Evolutionary conservation across 2,888 invertebrate genomes (phyloP).

Genomic region (Cancer borealis): DNA sequence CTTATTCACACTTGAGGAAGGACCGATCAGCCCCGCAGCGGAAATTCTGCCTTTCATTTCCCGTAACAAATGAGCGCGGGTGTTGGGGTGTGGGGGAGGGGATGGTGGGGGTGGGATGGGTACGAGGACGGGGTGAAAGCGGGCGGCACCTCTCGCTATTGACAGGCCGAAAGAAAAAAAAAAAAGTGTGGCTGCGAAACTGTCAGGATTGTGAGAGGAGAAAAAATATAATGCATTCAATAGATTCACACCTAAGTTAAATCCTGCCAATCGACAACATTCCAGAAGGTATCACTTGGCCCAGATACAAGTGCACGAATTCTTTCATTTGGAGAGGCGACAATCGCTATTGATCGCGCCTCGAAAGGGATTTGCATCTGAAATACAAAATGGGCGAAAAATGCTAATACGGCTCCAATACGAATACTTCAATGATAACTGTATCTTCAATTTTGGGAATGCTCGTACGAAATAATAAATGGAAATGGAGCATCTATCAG

Average conservation of each 20-base stretch:
- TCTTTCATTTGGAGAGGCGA: slow-evolving; percentile 71
- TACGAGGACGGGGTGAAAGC: not conserved
- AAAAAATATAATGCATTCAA: slow-evolving; percentile 39
- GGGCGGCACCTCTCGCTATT: not conserved
- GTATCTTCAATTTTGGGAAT: slow-evolving; percentile 74
- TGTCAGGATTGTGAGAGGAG: not conserved
- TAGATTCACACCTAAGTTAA: slow-evolving; percentile 44
- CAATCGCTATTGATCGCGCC: slow-evolving; percentile 71
- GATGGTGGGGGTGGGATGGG: not conserved
- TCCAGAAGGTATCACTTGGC: slow-evolving; percentile 51
- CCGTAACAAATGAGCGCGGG: slow-evolving; percentile 40
- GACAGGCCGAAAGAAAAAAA: not conserved
- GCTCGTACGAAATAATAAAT: slow-evolving; percentile 72
- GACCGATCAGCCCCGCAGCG: slow-evolving; percentile 12
- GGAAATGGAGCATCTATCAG: slow-evolving; percentile 69
- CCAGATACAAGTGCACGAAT: slow-evolving; percentile 61
- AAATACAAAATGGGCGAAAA: slow-evolving; percentile 74
- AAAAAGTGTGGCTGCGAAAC: not conserved
- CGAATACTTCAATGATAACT: slow-evolving; percentile 74
- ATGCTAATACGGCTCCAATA: slow-evolving; percentile 72
- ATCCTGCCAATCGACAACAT: slow-evolving; percentile 48
- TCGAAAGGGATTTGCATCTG: slow-evolving; percentile 74
- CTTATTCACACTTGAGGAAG: slow-evolving; percentile 21
- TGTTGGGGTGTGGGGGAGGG: slow-evolving; percentile 23
- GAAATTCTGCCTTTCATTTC: slow-evolving; percentile 34